Conservation (phyloP, 2,888 invertebrate species). For the Lasius platythorax region DNA sequence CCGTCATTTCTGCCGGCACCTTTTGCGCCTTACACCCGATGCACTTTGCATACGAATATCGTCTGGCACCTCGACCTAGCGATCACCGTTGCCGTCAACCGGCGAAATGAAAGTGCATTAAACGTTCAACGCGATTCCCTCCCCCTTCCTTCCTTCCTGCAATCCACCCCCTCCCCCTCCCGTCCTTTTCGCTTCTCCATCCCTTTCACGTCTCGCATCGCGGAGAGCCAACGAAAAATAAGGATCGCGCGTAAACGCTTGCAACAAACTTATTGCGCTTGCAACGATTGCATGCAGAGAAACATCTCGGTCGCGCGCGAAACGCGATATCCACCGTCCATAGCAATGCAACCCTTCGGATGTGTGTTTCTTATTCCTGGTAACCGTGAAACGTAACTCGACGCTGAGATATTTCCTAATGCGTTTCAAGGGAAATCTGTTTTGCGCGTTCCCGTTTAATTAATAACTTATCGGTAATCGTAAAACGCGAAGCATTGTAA, state of each 20-base stretch:
- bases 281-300: constrained; percentile 45
- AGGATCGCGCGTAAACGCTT: constrained; percentile 52
- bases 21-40: constrained; percentile 52
- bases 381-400: not conserved
- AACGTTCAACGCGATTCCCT: constrained; percentile 49
- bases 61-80: constrained; percentile 41
- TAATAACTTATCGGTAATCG: not conserved
- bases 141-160: not conserved
- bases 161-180: too few relatives aligned
- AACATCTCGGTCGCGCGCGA: constrained; percentile 34
- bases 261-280: constrained; percentile 51
- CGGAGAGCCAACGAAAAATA: constrained; percentile 35
- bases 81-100: constrained; percentile 42
- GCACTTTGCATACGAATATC: constrained; percentile 72
- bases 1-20: constrained; percentile 52
- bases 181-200: not conserved
- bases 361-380: constrained; percentile 17
- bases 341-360: constrained; percentile 14
- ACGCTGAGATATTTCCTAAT: not conserved
- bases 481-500: not conserved
- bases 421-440: not conserved
- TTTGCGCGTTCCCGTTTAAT: not conserved
- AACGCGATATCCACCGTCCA: not conserved
- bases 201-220: not conserved
- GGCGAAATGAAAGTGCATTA: constrained; percentile 72